Evolutionary conservation across 2,888 invertebrate genomes (phyloP), one percentile per base, ranked within the genome.

Genomic region (Neria commutata): DNA sequence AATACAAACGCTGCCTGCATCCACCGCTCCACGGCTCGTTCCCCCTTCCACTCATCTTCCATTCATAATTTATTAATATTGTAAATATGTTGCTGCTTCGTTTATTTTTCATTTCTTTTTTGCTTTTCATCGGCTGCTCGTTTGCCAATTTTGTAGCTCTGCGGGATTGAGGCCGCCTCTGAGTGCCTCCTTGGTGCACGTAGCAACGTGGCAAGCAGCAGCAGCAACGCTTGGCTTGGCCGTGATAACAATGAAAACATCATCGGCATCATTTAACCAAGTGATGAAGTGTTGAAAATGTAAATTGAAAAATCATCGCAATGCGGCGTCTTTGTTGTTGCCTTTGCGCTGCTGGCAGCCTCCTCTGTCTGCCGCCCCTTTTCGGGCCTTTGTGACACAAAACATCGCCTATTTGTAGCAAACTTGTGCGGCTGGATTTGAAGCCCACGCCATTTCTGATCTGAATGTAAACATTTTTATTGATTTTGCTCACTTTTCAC

Each of bases 271-370:
- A 42, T 42, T 42, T 42, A 42, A 42, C 42, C 42, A 42, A 42
- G 42, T 14, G 69, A 57, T 68, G 58, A 69, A 69, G 65, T 69
- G 65, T 57, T 56, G 49, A 58, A 63, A 66, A 61, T 59, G 37
- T 37, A 55, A 50, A 62, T 37, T 55, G 54, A 34, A 54, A 42
- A 55, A 60, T 59, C 34, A 57, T 52, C 53, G 1, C 42, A 42
- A n/a, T 14, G 26, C 4, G 10, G 23, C 21, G 23, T 21, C 8
- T 5, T 21, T 47, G 17, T 47, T 47, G 8, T 19, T 47, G 5
- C 11, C 5, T 47, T 19, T 47, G 23, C 5, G 47, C 24, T 10
- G 29, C 29, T 29, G 6, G 29, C 29, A 6, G 29, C 29, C 11
- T n/a, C n/a, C 29, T 29, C 11, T 6, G 29, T 29, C 6, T 29